Evolutionary conservation across 2,888 invertebrate species (phyloP).

Genomic region (Tupiocoris notatus): DNA sequence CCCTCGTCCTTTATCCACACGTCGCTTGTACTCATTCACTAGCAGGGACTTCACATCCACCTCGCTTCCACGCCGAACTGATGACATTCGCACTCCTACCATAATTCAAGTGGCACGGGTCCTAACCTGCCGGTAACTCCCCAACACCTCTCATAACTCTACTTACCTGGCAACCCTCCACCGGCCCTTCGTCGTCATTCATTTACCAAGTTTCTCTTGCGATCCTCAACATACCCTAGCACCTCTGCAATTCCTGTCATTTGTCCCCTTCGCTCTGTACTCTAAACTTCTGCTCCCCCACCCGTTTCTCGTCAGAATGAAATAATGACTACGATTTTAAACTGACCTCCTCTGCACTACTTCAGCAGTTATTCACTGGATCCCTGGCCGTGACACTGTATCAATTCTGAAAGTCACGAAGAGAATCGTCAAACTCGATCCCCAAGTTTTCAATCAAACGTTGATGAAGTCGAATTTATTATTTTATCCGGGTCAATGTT

Average conservation of each 20-base stretch:
- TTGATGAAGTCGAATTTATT: no score
- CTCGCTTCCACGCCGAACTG: neutral
- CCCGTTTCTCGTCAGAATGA: neutral
- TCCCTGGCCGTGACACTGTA: neutral
- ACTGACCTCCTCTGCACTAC: neutral
- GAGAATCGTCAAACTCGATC: no score
- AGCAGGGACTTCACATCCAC: neutral
- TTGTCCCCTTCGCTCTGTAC: neutral
- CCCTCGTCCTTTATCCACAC: neutral
- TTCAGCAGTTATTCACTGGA: neutral
- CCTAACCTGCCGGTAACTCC: neutral
- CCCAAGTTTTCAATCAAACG: no score
- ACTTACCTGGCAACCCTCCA: neutral
- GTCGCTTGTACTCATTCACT: neutral
- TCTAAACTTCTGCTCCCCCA: neutral
- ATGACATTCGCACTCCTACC: neutral
- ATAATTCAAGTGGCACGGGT: neutral
- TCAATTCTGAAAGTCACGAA: no score
- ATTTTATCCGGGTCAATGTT: no score
- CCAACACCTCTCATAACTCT: neutral
- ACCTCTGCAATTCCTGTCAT: neutral
- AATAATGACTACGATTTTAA: neutral
- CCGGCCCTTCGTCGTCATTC: neutral
- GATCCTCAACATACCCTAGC: no score
- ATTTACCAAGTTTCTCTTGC: neutral